Percentiles rank a stretch among this genome's conserved stretches.
Conservation (phyloP, 2,888 invertebrate species). For the Bibio marci region DNA sequence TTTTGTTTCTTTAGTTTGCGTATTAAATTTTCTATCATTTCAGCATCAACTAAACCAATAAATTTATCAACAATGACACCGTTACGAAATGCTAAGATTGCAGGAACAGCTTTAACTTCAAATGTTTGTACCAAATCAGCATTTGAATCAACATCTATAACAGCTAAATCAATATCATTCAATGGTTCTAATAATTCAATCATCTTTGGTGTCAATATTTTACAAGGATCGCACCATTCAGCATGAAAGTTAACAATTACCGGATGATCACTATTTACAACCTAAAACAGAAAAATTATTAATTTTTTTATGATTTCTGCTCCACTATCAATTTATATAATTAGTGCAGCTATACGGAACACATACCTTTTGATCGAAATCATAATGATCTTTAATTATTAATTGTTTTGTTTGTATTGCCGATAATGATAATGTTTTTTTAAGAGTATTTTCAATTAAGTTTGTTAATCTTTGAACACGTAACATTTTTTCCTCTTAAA, state of each 20-base stretch:
- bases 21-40: slow-evolving; percentile 64
- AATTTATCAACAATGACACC: slow-evolving; percentile 75
- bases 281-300: slow-evolving; percentile 23
- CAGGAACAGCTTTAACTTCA: slow-evolving; percentile 69
- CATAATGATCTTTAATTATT: slow-evolving; percentile 53
- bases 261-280: slow-evolving; percentile 67
- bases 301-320: neutral
- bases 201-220: slow-evolving; percentile 64
- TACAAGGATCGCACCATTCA: slow-evolving; percentile 83
- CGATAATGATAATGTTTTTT: slow-evolving; percentile 11
- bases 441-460: slow-evolving; percentile 1
- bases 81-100: slow-evolving; percentile 63
- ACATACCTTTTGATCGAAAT: slow-evolving; percentile 54
- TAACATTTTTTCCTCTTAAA: neutral
- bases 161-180: slow-evolving; percentile 55
- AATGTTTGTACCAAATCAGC: slow-evolving; percentile 68
- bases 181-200: slow-evolving; percentile 57
- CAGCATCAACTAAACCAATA: slow-evolving; percentile 66
- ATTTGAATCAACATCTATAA: slow-evolving; percentile 67
- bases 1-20: slow-evolving; percentile 32
- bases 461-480: neutral
- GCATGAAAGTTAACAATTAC: slow-evolving; percentile 87
- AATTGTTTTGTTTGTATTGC: slow-evolving; percentile 19
- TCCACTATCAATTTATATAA: slow-evolving; percentile 7
- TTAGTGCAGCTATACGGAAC: neutral